These are phyloP conservation scores for Chrosomus eos DNA, from an alignment of 2,797 vertebrate genomes.

Conservation along the genomic window DNA sequence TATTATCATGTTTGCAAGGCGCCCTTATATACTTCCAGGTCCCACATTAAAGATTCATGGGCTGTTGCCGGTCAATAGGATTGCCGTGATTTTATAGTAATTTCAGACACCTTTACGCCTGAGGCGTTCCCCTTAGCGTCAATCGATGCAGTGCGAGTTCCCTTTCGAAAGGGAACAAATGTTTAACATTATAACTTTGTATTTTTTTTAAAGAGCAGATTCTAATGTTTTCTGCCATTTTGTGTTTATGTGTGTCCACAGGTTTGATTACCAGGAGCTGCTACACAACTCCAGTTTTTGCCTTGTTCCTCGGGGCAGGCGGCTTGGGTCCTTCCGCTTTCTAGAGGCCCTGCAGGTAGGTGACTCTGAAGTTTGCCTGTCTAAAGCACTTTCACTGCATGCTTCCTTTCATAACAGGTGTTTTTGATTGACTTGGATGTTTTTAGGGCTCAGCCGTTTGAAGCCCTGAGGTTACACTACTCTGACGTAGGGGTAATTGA, in stretches of 20 bases:
- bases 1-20: too few species aligned
- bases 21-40: too few species aligned
- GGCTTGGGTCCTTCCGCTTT: slow-evolving; percentile 84
- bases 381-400: slow-evolving; percentile 37
- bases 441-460: slow-evolving; percentile 46
- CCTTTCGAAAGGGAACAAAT: neutral
- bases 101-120: too few species aligned
- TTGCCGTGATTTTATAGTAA: too few species aligned
- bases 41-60: too few species aligned
- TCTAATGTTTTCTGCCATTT: neutral
- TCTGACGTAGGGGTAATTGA: slow-evolving; percentile 61
- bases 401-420: slow-evolving; percentile 17
- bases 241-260: slow-evolving; percentile 55
- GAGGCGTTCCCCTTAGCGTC: too few species aligned
- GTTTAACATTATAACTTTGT: neutral
- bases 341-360: slow-evolving; percentile 83
- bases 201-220: neutral
- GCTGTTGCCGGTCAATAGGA: too few species aligned
- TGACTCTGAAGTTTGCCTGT: slow-evolving; percentile 33
- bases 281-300: slow-evolving; percentile 85
- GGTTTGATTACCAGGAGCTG: slow-evolving; percentile 84
- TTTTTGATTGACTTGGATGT: slow-evolving; percentile 57
- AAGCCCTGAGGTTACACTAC: slow-evolving; percentile 50
- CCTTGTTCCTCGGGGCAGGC: slow-evolving; percentile 80
- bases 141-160: too few species aligned